Evolutionary conservation across 2,888 invertebrate genomes (phyloP), one percentile per base, ranked within the genome.

Genomic region (Drosophila affinis): DNA sequence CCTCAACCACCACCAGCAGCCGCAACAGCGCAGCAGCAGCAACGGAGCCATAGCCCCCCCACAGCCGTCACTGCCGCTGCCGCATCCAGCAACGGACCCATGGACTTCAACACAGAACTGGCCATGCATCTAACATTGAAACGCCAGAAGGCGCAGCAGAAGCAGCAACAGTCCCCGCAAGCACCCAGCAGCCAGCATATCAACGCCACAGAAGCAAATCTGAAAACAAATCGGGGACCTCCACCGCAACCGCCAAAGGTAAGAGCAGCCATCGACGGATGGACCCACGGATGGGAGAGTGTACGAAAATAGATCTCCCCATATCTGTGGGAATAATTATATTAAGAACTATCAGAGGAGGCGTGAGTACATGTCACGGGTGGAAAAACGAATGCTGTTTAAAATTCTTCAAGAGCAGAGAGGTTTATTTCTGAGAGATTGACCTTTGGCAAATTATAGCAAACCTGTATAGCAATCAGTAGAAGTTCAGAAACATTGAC

Each of bases 211-310:
- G 92, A 91, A 82, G 91, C 92, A 44, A 91, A 91, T 88, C 84
- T 91, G 75, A 91, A 90, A 86, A 92, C 92, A 76, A 92, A 92
- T 75, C 94, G 97, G 82, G 96, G 96, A 51, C 96, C 97, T 34
- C 97, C 97, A 34, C 97, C 97, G 12, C 95, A 95, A 79, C 96
- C 96, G 27, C 96, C 96, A 62, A 88, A 88, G 87, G 89, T 89
- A 63, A 74, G 68, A 34, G 54, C 14, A 3, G 51, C 78, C 68
- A 77, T 69, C 54, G 60, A 52, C 27, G 64, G 81, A 49, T 24
- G 64, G 81, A 59, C 32, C 18, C 21, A 29, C 17, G 34, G 48
- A 39, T 24, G 53, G 7, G 48, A 45, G 56, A 46, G 32, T 46
- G 9, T 9, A 76, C 45, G 32, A 10, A 21, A 62, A 48, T 39